Base-by-base conservation (phyloP, 2,888 invertebrate species). In the Pelosia muscerda region DNA sequence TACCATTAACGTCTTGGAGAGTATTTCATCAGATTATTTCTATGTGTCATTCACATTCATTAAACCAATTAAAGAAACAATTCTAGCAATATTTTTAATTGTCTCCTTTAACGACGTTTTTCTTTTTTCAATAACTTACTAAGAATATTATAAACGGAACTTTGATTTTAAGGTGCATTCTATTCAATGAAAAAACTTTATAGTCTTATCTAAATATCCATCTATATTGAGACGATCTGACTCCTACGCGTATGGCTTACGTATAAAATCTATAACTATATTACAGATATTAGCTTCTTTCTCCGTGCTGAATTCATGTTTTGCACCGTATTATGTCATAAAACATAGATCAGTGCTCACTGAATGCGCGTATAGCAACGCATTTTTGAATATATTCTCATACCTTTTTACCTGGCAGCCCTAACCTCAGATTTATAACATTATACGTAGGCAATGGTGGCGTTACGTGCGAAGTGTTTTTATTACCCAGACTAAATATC, bases 351-450 rank as follows among this genome's bases (percentile, higher is more conserved):
- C 59, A 38, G 38, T 38, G 38, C 25, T 6, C 38, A 23, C 34
- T 59, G 34, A 23, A 38, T 34, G 34, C 19, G 34, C 59, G 10
- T 19, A 6, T 49, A 3, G 19, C 23, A 61, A 61, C 53, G 13
- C 26, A 49, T 49, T 53, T 54, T 23, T 34, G 23, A 63, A 63
- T 34, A 49, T 31, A 23, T 25, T 54, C 55, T 54, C 38, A 63
- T 49, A 62, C 64, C 8, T 38, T 57, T 63, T 65, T 68, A 65
- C 61, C 22, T 55, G 55, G 59, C 56, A 63, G 34, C 63, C 65
- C 58, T 65, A 70, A 67, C 74, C 63, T n/a, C 70, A 60, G 68
- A 66, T 78, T 78, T 78, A 76, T 68, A 72, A 72, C 72, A 38
- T 71, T 66, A 78, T 75, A 60, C 69, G 71, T 49, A 67, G 62